A percentile compares a stretch with the other conserved stretches of the same genome.
Evolutionary conservation across 2,888 invertebrate species (phyloP).

Genomic region (Chloroclystis v-ata): DNA sequence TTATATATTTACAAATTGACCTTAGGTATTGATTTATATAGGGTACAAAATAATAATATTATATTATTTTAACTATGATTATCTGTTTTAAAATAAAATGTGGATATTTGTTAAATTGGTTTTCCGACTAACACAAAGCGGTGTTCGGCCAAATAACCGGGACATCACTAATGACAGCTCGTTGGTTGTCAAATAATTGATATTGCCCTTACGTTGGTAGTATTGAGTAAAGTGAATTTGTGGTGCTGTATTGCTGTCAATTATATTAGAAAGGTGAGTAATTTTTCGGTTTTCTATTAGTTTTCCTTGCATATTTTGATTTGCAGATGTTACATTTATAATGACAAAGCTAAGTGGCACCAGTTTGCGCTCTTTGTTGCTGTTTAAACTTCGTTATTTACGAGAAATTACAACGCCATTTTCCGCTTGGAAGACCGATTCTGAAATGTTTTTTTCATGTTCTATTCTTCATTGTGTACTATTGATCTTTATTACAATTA

Average conservation of each 20-base stretch:
- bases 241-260: slow-evolving; percentile 70
- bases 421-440: slow-evolving; percentile 61
- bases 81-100: no score
- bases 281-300: slow-evolving; percentile 40
- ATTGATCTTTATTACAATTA: slow-evolving; percentile 6
- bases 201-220: slow-evolving; percentile 36
- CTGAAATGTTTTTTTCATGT: slow-evolving; percentile 54
- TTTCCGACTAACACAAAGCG: background rate
- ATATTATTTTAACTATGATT: no score
- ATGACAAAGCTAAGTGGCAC: slow-evolving; percentile 3
- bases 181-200: background rate
- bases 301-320: slow-evolving; percentile 19
- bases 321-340: slow-evolving; percentile 13
- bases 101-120: no score
- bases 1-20: no score
- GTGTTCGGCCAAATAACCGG: background rate
- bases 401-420: slow-evolving; percentile 68
- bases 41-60: no score
- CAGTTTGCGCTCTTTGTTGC: slow-evolving; percentile 3
- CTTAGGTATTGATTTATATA: no score
- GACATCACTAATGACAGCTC: background rate
- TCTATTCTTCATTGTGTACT: slow-evolving; percentile 33
- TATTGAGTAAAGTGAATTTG: slow-evolving; percentile 51
- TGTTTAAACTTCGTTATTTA: slow-evolving; percentile 37
- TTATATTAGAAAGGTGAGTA: slow-evolving; percentile 68